Conservation (phyloP, 2,113 vertebrate genomes). For the Gymnorhina tibicen region DNA sequence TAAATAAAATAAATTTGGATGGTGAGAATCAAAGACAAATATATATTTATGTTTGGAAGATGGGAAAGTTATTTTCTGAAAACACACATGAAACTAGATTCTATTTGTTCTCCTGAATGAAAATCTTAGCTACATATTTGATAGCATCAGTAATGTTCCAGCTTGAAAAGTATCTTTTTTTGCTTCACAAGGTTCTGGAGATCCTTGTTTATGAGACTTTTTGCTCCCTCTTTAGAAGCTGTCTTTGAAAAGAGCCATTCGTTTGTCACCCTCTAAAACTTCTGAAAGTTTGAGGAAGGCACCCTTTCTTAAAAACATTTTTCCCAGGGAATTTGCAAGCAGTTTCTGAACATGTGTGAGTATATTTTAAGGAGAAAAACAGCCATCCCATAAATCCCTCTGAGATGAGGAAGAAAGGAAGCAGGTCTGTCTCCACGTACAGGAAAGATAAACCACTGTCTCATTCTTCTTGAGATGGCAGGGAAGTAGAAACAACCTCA, state of each 20-base stretch:
- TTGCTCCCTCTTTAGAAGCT: background rate
- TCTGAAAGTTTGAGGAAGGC: background rate
- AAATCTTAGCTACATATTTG: background rate
- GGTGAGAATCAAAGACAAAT: background rate
- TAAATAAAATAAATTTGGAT: background rate
- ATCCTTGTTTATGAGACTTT: background rate
- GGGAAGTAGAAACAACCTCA: background rate
- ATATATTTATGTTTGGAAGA: background rate
- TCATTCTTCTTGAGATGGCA: background rate
- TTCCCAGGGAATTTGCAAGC: background rate
- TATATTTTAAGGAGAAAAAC: background rate
- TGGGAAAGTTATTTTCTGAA: background rate
- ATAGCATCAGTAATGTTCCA: background rate
- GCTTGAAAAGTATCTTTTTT: background rate
- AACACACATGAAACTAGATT: background rate
- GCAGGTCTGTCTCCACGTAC: background rate
- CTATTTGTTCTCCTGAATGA: background rate
- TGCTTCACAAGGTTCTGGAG: background rate
- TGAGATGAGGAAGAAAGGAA: background rate
- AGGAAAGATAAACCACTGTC: background rate
- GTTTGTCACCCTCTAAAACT: background rate
- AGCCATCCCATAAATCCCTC: background rate
- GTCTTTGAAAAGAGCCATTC: background rate
- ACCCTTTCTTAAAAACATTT: background rate
- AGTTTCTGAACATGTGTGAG: background rate